Base-by-base conservation (phyloP, 1,140 invertebrate genomes). In the Ephestia elutella region DNA sequence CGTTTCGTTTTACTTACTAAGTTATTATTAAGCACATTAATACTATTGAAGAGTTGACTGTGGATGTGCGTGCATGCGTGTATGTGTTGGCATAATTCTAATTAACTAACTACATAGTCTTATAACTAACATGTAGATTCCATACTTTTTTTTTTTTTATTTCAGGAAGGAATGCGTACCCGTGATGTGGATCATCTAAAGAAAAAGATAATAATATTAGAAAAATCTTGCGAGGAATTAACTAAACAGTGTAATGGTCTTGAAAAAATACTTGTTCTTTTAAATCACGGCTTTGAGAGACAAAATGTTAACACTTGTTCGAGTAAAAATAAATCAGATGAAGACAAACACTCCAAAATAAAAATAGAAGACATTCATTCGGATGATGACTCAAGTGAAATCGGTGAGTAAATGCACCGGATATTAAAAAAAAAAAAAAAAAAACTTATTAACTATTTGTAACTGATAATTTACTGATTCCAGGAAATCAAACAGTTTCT, bases 271-370 rank as follows among this genome's bases (percentile, higher is more conserved):
- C 57, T 86, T 17, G 38, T 83, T n/a, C 56, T 75, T 28, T 48
- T 82, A 50, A 88, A 79, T 70, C 80, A 83, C 60, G 78, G 71
- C 5, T 76, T 79, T 53, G 69, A 73, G 67, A 73, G 48, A 62
- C 70, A 62, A 58, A 62, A 17, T 32, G 11, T 3, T 18, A 50
- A 17, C 50, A 66, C 30, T 11, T 11, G 9, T 32, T 32, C 11
- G 7, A 44, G 38, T 10, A 44, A 44, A 32, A 32, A 32, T 15
- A 44, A 44, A 5, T 44, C 3, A 28, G 54, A 57, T n/a, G 59
- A 20, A 53, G 50, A 30, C 9, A 19, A 49, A 15, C 56, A 44
- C 35, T 49, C 20, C 13, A 21, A 53, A 7, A 21, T 66, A 18
- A 53, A 76, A 63, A 28, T 80, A 49, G 70, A 81, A 73, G 73